phyloP scores from a whole-genome alignment of 2,888 invertebrate genomes.

The Tenthredo amoena region DNA sequence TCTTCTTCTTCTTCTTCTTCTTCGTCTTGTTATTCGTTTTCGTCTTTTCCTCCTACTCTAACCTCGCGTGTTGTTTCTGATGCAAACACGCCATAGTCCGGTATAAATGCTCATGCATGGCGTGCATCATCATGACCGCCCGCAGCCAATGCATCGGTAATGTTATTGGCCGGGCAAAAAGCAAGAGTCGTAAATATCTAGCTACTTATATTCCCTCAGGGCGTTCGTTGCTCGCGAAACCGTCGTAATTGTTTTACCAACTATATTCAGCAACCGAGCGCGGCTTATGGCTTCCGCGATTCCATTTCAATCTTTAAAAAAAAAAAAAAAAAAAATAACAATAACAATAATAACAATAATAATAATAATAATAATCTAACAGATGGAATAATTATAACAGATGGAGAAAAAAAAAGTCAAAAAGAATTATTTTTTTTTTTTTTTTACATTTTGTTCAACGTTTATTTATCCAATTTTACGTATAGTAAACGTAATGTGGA shows the following conservation, averaged over 20 bases:
- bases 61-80: not conserved
- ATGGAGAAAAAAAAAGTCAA: too few species aligned
- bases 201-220: slow-evolving; percentile 61
- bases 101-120: not conserved
- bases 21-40: not conserved
- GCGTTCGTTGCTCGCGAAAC: not conserved
- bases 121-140: not conserved
- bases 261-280: slow-evolving; percentile 55
- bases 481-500: too few species aligned
- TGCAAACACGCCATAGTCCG: not conserved
- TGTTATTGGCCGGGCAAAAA: slow-evolving; percentile 65
- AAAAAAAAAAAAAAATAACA: too few species aligned
- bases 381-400: too few species aligned
- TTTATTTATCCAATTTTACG: too few species aligned
- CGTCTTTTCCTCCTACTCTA: not conserved
- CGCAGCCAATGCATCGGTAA: slow-evolving; percentile 68
- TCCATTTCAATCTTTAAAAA: slow-evolving; percentile 52
- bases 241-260: slow-evolving; percentile 42
- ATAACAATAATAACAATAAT: too few species aligned
- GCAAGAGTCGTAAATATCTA: slow-evolving; percentile 70
- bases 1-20: not conserved
- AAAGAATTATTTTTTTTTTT: too few species aligned
- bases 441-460: too few species aligned
- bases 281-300: slow-evolving; percentile 49
- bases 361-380: too few species aligned